These are phyloP conservation scores for Heterodera carotae DNA, from an alignment of 1,140 invertebrate genomes.

Conservation along the genomic window DNA sequence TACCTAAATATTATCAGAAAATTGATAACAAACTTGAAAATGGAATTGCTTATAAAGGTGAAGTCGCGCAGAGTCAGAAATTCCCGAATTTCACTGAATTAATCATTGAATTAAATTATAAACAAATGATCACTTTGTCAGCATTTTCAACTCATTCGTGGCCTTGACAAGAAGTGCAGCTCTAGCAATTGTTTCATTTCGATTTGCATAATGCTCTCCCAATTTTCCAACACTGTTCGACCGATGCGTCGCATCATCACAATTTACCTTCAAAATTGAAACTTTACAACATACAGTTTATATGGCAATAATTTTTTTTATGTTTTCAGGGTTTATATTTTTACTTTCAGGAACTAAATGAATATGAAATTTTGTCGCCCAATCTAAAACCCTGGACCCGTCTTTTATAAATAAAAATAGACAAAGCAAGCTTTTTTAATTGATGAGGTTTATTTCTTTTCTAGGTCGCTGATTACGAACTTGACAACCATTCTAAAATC, in stretches of 20 bases:
- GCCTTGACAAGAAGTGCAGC: conserved; percentile 45
- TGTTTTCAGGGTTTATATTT: too few relatives aligned
- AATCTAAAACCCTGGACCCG: too few relatives aligned
- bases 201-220: conserved; percentile 41
- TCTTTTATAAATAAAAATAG: too few relatives aligned
- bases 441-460: too few relatives aligned
- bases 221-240: conserved; percentile 30
- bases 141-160: conserved; percentile 31
- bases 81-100: conserved; percentile 50
- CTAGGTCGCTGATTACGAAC: too few relatives aligned
- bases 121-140: conserved; percentile 24
- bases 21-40: conserved; percentile 38
- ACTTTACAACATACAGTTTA: too few relatives aligned
- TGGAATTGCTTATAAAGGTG: conserved; percentile 49
- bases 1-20: neutral
- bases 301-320: too few relatives aligned
- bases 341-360: too few relatives aligned
- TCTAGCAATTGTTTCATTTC: conserved; percentile 41
- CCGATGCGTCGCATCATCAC: conserved; percentile 31
- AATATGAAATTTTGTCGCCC: too few relatives aligned
- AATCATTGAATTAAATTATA: neutral
- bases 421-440: too few relatives aligned
- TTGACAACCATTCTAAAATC: too few relatives aligned
- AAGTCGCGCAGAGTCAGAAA: conserved; percentile 53
- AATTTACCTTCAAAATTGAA: conserved; percentile 26